Conservation (phyloP, 2,113 vertebrate genomes). For the Chaenogobius annularis region DNA sequence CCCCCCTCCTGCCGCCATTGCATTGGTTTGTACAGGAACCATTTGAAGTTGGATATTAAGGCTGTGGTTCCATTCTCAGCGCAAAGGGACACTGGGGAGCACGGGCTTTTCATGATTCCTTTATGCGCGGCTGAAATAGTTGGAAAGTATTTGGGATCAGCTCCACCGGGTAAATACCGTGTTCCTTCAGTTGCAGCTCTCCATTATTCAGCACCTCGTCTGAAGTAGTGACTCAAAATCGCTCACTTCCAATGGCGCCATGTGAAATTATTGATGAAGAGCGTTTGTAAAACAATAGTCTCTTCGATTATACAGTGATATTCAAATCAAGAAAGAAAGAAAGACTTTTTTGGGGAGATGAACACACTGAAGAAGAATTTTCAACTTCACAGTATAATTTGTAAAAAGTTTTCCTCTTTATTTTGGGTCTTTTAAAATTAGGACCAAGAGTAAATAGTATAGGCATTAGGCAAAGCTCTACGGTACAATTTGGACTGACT, state of each 20-base stretch:
- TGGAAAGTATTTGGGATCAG: constrained; percentile 73
- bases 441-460: not conserved
- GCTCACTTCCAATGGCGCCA: constrained; percentile 47
- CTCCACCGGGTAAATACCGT: constrained; percentile 64
- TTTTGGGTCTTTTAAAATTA: no score
- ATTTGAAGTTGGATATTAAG: constrained; percentile 81
- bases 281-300: constrained; percentile 41
- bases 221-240: constrained; percentile 59
- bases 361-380: not conserved
- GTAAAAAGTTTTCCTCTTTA: not conserved
- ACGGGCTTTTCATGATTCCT: constrained; percentile 72
- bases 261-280: constrained; percentile 67
- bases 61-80: constrained; percentile 64
- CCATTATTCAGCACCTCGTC: constrained; percentile 66
- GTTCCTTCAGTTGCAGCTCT: constrained; percentile 58
- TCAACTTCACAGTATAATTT: not conserved
- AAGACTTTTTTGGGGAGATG: constrained; percentile 13
- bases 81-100: constrained; percentile 67
- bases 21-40: constrained; percentile 74
- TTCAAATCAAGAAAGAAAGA: constrained; percentile 31
- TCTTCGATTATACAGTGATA: constrained; percentile 39
- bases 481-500: not conserved
- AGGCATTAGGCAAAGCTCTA: not conserved
- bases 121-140: constrained; percentile 71
- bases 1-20: constrained; percentile 57